phyloP scores from a whole-genome alignment of 2,797 vertebrate genomes.

The Taeniopygia guttata region DNA sequence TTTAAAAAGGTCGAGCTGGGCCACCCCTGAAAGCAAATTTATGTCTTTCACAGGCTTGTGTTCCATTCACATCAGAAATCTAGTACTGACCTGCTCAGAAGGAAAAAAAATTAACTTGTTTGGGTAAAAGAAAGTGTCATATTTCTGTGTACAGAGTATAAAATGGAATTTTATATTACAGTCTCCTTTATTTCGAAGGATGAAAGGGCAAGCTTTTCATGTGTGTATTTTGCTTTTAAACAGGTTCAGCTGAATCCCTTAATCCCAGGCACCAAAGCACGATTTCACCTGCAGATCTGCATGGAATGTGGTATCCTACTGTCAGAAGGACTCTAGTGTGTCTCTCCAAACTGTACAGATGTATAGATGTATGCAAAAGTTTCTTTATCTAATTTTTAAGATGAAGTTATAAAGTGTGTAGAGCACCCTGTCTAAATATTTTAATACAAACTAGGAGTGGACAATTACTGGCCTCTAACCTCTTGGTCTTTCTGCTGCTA shows the following conservation, averaged over 20 bases:
- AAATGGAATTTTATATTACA: neutral
- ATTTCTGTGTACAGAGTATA: neutral
- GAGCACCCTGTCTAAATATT: neutral
- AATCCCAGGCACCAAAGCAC: constrained; percentile 79
- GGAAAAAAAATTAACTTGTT: neutral
- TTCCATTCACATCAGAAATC: neutral
- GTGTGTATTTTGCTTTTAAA: constrained; percentile 19
- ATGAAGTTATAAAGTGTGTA: neutral
- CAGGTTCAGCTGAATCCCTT: constrained; percentile 79
- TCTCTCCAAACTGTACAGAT: constrained; percentile 97
- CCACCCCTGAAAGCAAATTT: neutral
- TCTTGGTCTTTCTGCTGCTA: neutral
- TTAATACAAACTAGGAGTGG: neutral
- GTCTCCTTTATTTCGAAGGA: neutral
- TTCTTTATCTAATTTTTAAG: neutral
- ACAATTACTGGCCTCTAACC: neutral
- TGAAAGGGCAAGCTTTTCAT: neutral
- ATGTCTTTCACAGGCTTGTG: neutral
- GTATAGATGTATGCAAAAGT: constrained; percentile 89
- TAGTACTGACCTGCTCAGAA: neutral
- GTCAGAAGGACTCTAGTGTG: constrained; percentile 95
- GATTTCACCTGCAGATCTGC: constrained; percentile 94
- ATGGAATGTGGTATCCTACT: constrained; percentile 99
- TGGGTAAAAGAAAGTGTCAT: neutral
- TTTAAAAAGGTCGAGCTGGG: neutral